Evolutionary conservation across 2,888 invertebrate genomes (phyloP), one percentile per base, ranked within the genome.

Genomic region (Priocnemis perturbator): DNA sequence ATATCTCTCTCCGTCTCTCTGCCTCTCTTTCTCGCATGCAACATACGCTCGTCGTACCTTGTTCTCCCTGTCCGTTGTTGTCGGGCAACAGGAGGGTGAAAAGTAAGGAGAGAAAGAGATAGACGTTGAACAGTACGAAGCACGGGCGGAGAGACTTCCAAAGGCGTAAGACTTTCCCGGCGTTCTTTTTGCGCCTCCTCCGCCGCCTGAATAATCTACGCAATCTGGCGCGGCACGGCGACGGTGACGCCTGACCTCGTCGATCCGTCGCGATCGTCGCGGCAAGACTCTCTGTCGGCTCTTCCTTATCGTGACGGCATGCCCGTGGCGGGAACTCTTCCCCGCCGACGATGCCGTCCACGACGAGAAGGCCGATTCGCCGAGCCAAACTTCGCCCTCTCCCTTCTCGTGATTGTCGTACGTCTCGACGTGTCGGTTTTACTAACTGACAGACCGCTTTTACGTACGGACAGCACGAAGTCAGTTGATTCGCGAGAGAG

Each of bases 231-330:
- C 19, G 14, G 50, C 37, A 37, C 37, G 37, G 14, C 7, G 11
- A 37, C 4, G 7, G 37, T 11, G 37, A 37, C 37, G 37, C 3
- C 48, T 47, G 57, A 50, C 60, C 58, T 45, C 64, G 71, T 67
- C 60, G 60, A 72, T 60, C 58, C 63, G 70, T 66, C 62, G 60
- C 70, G 65, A 57, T 61, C 70, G 70, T 48, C 64, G 65, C 67
- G 67, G 53, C 61, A 57, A 57, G 17, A 48, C 60, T 26, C 19
- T 52, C 11, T 37, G 11, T n/a, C 65, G 52, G 52, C 14, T 7
- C 37, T 56, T 45, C 17, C 15, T 47, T 37, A 68, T 44, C n/a
- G 26, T 23, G 48, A 53, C 17, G 55, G 57, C 66, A 64, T 60
- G 11, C 37, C 14, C 37, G 37, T 37, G 37, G 37, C 37, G 37